Evolutionary conservation across 2,113 vertebrate genomes (phyloP).

Genomic region (Pseudorectes ferrugineus): DNA sequence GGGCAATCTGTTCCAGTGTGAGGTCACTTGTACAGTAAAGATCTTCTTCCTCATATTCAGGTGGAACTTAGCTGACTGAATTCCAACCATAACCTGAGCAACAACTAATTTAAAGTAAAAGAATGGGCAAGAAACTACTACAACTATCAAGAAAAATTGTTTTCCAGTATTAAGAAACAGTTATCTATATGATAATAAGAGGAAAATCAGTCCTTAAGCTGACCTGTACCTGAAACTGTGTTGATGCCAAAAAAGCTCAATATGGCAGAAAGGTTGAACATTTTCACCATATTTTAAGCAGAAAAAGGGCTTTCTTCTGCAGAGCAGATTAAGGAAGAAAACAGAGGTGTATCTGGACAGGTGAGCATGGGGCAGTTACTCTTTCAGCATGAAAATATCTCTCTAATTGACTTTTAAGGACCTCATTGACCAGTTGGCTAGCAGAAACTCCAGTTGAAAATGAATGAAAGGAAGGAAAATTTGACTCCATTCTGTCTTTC

Average conservation of each 20-base stretch:
- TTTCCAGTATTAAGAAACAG: not conserved
- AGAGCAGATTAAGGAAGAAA: not conserved
- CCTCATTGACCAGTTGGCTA: not conserved
- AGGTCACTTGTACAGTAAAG: not conserved
- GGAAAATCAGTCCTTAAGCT: not conserved
- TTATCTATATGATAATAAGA: not conserved
- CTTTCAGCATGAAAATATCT: not conserved
- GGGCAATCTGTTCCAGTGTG: not conserved
- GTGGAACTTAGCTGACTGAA: not conserved
- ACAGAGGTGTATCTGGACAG: not conserved
- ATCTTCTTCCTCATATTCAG: not conserved
- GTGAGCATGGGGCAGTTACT: not conserved
- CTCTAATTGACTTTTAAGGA: not conserved
- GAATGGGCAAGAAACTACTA: not conserved
- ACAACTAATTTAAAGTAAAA: not conserved
- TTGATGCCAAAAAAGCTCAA: not conserved
- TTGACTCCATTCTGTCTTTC: not conserved
- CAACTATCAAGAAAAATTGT: rapidly evolving
- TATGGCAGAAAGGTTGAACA: not conserved
- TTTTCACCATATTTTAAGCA: not conserved
- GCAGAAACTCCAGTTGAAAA: not conserved
- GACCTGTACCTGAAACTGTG: not conserved
- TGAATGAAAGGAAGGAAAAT: not conserved
- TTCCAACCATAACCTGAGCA: not conserved
- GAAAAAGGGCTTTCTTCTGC: not conserved